phyloP scores from a whole-genome alignment of 92 coral and sea anemone genomes.

The Epizoanthus rinbou region DNA sequence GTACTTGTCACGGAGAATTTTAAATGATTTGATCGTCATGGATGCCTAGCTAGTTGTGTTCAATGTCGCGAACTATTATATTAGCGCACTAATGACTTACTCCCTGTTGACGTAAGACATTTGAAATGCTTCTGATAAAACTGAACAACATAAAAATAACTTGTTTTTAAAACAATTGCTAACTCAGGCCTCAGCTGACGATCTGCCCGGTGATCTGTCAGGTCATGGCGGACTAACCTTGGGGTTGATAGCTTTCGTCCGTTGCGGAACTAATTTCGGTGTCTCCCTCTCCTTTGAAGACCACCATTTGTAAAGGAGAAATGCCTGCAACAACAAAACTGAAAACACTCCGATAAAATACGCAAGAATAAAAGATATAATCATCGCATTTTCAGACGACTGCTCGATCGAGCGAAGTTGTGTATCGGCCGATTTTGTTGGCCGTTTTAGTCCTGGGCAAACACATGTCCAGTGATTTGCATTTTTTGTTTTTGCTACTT shows the following conservation, averaged over 20 bases:
- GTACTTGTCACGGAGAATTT: too few relatives aligned
- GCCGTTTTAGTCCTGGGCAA: background rate
- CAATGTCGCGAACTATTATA: too few relatives aligned
- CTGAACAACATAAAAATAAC: background rate
- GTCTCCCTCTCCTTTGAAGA: constrained; percentile 71
- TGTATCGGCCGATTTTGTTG: too few relatives aligned
- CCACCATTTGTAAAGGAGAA: constrained; percentile 98
- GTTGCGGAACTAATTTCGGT: constrained; percentile 72
- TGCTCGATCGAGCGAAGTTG: too few relatives aligned
- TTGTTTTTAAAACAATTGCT: background rate
- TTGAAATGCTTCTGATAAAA: background rate
- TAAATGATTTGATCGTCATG: too few relatives aligned
- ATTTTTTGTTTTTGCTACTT: constrained; percentile 21
- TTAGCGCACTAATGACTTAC: too few relatives aligned
- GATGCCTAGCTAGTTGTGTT: too few relatives aligned
- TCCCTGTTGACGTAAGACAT: too few relatives aligned
- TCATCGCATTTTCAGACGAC: constrained; percentile 54
- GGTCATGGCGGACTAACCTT: constrained; percentile 61
- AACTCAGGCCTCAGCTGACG: background rate
- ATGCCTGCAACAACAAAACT: constrained; percentile 81
- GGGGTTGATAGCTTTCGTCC: constrained; percentile 80
- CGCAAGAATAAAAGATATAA: constrained; percentile 79
- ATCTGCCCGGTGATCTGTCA: too few relatives aligned
- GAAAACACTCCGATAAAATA: constrained; percentile 91
- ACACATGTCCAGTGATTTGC: constrained; percentile 24